Evolutionary conservation across 1,140 invertebrate genomes (phyloP).

Genomic region (Limonius californicus): DNA sequence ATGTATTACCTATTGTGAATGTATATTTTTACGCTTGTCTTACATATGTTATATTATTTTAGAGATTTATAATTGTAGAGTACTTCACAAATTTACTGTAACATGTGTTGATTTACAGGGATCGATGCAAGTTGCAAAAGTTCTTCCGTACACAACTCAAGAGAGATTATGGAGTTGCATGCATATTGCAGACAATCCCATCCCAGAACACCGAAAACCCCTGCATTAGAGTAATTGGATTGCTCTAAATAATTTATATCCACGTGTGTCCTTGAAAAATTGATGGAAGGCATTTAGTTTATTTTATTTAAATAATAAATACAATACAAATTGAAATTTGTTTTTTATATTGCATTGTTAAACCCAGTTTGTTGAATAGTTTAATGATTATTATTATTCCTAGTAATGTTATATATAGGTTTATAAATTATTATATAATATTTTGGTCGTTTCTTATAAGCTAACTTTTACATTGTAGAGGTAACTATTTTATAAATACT

Average conservation of each 20-base stretch:
- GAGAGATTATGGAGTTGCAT: slow-evolving; percentile 42
- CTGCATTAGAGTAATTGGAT: slow-evolving; percentile 23
- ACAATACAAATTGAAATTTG: background rate
- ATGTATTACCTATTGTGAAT: no score
- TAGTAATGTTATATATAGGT: background rate
- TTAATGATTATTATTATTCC: background rate
- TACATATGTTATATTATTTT: no score
- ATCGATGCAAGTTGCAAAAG: slow-evolving; percentile 47
- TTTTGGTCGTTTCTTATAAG: background rate
- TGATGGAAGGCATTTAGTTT: background rate
- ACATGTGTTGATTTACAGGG: no score
- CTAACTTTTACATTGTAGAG: background rate
- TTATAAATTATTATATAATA: background rate
- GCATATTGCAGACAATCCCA: slow-evolving; percentile 35
- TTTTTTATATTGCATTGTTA: background rate
- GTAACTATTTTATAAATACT: background rate
- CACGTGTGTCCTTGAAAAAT: background rate
- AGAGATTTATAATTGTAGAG: no score
- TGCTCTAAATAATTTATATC: background rate
- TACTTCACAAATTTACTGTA: no score
- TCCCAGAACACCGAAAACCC: slow-evolving; percentile 36
- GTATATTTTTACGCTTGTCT: no score
- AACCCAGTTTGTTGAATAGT: background rate
- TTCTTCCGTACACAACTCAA: slow-evolving; percentile 40
- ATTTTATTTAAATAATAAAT: slow-evolving; percentile 11